phyloP scores from a whole-genome alignment of 2,113 vertebrate species.

The Pedetes capensis region DNA sequence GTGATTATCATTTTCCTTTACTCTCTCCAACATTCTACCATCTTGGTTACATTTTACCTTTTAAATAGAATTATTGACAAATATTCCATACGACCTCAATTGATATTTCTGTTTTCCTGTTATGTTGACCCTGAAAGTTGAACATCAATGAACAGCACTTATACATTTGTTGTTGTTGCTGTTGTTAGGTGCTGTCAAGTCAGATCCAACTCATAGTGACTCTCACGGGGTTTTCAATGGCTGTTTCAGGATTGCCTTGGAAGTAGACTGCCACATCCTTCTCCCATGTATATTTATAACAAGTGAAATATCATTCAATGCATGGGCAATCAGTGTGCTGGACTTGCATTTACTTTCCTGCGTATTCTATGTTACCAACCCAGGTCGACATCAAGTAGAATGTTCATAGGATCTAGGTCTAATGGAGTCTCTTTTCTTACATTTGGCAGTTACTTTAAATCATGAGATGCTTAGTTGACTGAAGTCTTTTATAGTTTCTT shows the following conservation, averaged over 20 bases:
- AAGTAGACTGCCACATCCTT: no score
- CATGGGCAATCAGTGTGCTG: background rate
- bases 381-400: background rate
- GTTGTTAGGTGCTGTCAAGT: no score
- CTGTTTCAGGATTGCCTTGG: no score
- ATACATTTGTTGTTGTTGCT: background rate
- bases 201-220: no score
- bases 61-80: background rate
- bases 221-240: no score
- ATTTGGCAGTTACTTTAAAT: background rate
- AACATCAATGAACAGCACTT: background rate
- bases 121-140: background rate
- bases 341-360: background rate
- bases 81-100: background rate
- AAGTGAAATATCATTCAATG: background rate
- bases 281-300: no score
- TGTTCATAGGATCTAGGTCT: background rate
- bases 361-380: background rate
- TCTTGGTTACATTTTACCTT: no score
- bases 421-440: background rate
- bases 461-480: background rate
- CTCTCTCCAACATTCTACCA: no score
- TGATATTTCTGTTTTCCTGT: background rate
- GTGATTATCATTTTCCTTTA: background rate
- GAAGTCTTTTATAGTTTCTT: background rate